phyloP scores from a whole-genome alignment of 1,140 invertebrate species.

The Ips nitidus region DNA sequence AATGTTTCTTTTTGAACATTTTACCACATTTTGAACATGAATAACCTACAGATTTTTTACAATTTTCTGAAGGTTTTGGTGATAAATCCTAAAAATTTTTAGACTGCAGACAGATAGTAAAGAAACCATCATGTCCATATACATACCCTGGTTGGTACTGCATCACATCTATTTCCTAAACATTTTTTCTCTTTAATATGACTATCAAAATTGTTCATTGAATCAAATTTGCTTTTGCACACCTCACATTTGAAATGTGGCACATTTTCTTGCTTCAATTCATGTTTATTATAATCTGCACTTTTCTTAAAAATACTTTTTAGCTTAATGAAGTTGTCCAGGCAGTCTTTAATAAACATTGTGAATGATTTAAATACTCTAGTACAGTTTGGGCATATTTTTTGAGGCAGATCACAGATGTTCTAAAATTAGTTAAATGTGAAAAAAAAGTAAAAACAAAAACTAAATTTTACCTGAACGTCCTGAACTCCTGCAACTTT shows the following conservation, averaged over 20 bases:
- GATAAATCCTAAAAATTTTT: slow-evolving; percentile 22
- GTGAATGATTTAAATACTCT: slow-evolving; percentile 13
- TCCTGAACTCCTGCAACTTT: slow-evolving; percentile 12
- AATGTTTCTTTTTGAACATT: slow-evolving; percentile 24
- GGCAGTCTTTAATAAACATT: slow-evolving; percentile 11
- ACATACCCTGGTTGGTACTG: neutral
- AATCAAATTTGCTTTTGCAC: slow-evolving; percentile 22
- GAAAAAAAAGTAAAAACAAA: neutral
- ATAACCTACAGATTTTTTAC: slow-evolving; percentile 7
- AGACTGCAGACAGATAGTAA: slow-evolving; percentile 20
- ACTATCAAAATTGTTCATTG: slow-evolving; percentile 12
- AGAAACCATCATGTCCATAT: neutral
- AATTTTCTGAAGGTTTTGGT: neutral
- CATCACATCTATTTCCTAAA: neutral
- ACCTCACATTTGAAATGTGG: slow-evolving; percentile 14
- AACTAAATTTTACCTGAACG: neutral
- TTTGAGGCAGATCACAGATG: slow-evolving; percentile 6
- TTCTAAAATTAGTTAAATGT: slow-evolving; percentile 14
- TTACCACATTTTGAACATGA: slow-evolving; percentile 28
- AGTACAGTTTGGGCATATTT: slow-evolving; percentile 22
- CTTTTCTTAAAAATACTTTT: neutral
- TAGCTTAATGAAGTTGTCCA: slow-evolving; percentile 8
- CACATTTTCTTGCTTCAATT: neutral
- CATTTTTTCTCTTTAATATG: slow-evolving; percentile 7
- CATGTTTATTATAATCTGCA: neutral